Conservation (phyloP, 2,888 invertebrate species). For the Cataglyphis altisquamis region DNA sequence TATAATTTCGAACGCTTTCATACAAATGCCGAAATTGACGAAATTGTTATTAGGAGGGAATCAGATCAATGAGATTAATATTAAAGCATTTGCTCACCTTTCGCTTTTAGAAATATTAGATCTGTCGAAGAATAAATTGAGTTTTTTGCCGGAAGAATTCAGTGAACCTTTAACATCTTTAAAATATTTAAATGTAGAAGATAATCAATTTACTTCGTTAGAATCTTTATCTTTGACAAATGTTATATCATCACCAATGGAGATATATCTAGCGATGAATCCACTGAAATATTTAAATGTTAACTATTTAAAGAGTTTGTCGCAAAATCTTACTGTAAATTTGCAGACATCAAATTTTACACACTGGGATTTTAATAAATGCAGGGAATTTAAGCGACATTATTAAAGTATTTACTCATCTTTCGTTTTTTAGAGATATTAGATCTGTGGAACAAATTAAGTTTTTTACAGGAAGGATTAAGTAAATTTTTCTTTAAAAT, state of each 20-base stretch:
- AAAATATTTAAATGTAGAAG: constrained; percentile 68
- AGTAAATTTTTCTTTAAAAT: neutral
- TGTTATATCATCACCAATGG: neutral
- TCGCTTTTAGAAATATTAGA: constrained; percentile 64
- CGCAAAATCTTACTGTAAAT: constrained; percentile 25
- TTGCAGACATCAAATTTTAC: neutral
- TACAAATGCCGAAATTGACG: constrained; percentile 67
- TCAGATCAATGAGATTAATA: constrained; percentile 70
- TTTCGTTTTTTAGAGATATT: constrained; percentile 61
- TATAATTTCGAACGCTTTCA: constrained; percentile 68
- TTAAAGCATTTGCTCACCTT: constrained; percentile 65
- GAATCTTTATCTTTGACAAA: neutral
- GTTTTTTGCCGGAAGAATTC: constrained; percentile 28
- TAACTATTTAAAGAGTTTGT: neutral
- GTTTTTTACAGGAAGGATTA: constrained; percentile 23
- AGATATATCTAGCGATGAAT: constrained; percentile 28
- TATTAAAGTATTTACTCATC: constrained; percentile 63
- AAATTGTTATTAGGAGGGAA: constrained; percentile 75
- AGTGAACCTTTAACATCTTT: constrained; percentile 19
- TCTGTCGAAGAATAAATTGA: constrained; percentile 71
- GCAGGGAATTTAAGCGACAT: too few species aligned
- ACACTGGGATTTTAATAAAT: too few species aligned
- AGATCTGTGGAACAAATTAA: constrained; percentile 71
- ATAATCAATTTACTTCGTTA: constrained; percentile 69
- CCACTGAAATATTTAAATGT: neutral